phyloP scores from a whole-genome alignment of 2,797 vertebrate species.

The Phrynocephalus forsythii region DNA sequence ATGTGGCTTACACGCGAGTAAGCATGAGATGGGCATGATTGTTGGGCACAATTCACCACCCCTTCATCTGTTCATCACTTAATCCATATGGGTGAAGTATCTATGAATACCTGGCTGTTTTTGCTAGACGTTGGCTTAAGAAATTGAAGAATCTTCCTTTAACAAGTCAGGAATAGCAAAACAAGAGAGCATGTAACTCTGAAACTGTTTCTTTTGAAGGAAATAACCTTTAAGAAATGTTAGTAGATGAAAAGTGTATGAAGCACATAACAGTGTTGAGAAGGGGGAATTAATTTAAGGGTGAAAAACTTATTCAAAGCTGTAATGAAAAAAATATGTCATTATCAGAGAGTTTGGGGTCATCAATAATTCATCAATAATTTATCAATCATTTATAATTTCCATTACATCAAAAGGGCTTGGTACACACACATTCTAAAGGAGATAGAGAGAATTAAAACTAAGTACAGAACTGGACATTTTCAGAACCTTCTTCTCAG shows the following conservation, averaged over 20 bases:
- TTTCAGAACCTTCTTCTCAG: constrained; percentile 15
- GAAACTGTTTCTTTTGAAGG: not conserved
- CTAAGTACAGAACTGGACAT: not conserved
- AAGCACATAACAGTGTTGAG: not conserved
- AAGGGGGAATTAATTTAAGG: not conserved
- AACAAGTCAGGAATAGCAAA: not conserved
- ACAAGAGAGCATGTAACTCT: not conserved
- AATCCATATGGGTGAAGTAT: not conserved
- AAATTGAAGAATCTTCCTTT: not conserved
- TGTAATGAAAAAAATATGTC: constrained; percentile 9
- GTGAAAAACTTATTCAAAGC: not conserved
- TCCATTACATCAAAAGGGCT: not conserved
- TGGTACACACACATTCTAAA: not conserved
- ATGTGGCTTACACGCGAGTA: too few species aligned
- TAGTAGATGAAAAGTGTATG: not conserved
- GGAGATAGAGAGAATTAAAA: constrained; percentile 28
- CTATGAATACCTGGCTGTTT: not conserved
- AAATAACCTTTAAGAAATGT: not conserved
- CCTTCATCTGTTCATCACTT: not conserved
- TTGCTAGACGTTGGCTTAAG: not conserved
- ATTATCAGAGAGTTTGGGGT: not conserved
- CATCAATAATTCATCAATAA: not conserved
- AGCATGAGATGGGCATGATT: not conserved
- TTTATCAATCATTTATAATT: constrained; percentile 8
- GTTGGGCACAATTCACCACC: not conserved